phyloP scores from a whole-genome alignment of 2,113 vertebrate genomes.

The Tylochromis polylepis region DNA sequence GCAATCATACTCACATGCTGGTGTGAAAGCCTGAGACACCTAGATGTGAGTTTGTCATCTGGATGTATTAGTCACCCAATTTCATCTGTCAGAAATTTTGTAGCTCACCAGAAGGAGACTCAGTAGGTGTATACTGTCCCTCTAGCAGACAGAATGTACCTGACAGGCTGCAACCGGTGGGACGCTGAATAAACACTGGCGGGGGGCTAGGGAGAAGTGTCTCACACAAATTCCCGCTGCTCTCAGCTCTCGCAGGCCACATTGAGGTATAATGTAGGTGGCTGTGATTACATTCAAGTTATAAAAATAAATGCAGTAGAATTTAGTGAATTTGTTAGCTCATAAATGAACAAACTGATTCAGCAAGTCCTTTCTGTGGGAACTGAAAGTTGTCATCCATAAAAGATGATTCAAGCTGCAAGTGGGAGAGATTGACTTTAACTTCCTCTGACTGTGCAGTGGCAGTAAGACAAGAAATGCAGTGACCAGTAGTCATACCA shows the following conservation, averaged over 20 bases:
- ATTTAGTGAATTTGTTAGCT: not conserved
- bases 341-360: not conserved
- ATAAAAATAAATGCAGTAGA: not conserved
- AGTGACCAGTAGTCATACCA: not conserved
- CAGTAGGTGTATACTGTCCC: slow-evolving; percentile 9
- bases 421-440: not conserved
- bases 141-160: slow-evolving; percentile 31
- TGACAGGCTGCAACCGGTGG: slow-evolving; percentile 25
- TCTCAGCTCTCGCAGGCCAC: not conserved
- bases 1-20: not conserved
- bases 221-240: not conserved
- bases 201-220: not conserved
- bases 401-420: not conserved
- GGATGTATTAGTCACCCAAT: not conserved
- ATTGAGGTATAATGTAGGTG: not conserved
- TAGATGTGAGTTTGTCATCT: not conserved
- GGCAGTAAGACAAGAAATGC: not conserved
- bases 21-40: not conserved
- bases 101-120: slow-evolving; percentile 22
- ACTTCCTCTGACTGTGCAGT: not conserved
- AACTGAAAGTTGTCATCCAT: not conserved
- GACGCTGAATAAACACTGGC: slow-evolving; percentile 16
- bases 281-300: not conserved
- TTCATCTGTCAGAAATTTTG: slow-evolving; percentile 3
- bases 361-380: not conserved